phyloP scores from a whole-genome alignment of 1,140 invertebrate genomes.

The Varroa destructor region DNA sequence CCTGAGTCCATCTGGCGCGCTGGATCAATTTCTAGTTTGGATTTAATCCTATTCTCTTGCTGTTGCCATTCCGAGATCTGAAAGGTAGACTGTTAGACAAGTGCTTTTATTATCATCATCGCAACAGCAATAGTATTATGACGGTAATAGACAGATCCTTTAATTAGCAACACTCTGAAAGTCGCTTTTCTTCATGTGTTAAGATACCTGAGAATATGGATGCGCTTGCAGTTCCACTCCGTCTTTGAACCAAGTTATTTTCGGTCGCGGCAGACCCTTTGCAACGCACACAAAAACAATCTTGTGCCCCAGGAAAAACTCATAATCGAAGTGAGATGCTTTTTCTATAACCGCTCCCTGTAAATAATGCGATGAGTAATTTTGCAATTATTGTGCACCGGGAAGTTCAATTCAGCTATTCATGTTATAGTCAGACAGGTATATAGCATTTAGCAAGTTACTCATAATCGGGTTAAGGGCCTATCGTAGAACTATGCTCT shows the following conservation, averaged over 20 bases:
- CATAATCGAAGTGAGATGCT: slow-evolving; percentile 78
- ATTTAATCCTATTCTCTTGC: slow-evolving; percentile 66
- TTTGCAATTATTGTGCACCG: not conserved
- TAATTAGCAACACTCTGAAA: not conserved
- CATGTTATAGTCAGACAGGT: not conserved
- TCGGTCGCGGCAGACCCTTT: slow-evolving; percentile 58
- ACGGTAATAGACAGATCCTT: too few species aligned
- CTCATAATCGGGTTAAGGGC: too few species aligned
- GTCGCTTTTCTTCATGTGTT: not conserved
- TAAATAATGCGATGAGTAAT: slow-evolving; percentile 31
- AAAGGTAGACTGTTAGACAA: not conserved
- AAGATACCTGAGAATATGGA: slow-evolving; percentile 65
- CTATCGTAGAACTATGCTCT: too few species aligned
- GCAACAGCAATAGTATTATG: too few species aligned
- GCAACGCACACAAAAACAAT: slow-evolving; percentile 78
- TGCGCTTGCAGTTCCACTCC: slow-evolving; percentile 74
- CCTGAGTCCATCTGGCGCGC: slow-evolving; percentile 59
- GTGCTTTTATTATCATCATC: not conserved
- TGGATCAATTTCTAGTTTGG: slow-evolving; percentile 81
- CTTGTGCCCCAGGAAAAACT: slow-evolving; percentile 81
- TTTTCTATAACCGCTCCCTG: slow-evolving; percentile 79
- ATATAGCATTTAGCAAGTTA: too few species aligned
- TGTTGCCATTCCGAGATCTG: slow-evolving; percentile 75
- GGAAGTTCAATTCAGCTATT: not conserved
- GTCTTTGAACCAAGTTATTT: slow-evolving; percentile 62